Conservation (phyloP, 2,797 vertebrate genomes). For the Sternotherus odoratus region DNA sequence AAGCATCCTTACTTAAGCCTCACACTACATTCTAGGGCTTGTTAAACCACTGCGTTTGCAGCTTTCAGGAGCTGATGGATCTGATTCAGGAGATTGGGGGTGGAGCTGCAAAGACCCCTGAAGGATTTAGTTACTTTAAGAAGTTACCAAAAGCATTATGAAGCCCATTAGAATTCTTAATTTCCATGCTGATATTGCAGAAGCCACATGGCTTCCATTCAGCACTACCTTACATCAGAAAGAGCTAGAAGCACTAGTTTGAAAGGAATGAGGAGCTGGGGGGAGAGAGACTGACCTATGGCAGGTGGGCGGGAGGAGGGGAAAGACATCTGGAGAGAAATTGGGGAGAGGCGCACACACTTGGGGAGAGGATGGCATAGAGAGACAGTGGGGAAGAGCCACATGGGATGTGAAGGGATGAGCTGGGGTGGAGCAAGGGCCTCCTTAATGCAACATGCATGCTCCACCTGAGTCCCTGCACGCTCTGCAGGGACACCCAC, state of each 20-base stretch:
- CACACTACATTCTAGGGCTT: not conserved
- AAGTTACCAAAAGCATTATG: not conserved
- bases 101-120: not conserved
- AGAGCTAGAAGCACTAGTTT: not conserved
- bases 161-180: rapidly evolving
- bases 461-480: not conserved
- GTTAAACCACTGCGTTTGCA: not conserved
- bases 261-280: not conserved
- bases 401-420: not conserved
- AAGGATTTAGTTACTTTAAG: not conserved
- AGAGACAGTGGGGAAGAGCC: not conserved
- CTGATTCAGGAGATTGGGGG: not conserved
- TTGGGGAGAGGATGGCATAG: not conserved
- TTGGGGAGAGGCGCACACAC: not conserved
- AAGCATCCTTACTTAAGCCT: not conserved
- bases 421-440: constrained; percentile 1
- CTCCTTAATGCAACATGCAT: not conserved
- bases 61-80: not conserved
- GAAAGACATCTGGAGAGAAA: not conserved
- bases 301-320: not conserved
- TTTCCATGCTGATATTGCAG: not conserved
- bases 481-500: not conserved
- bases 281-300: not conserved
- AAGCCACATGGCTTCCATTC: not conserved
- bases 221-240: not conserved